A percentile compares a stretch with the other conserved stretches of the same genome.
These are phyloP conservation scores for Amblyraja radiata DNA, from an alignment of 2,797 vertebrate species.

Conservation along the genomic window DNA sequence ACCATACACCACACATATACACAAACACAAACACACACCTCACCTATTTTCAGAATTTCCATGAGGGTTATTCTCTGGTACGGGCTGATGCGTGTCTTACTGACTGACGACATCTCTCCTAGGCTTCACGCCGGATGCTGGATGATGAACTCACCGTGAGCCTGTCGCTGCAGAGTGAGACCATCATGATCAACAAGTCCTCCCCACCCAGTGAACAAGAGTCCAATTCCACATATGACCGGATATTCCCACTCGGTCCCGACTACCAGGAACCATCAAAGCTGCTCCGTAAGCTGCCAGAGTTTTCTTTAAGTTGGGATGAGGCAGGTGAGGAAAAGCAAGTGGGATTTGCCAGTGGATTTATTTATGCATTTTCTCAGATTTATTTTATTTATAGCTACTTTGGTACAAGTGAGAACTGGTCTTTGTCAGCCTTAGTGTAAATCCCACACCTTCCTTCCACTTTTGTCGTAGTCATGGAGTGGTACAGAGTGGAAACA, in stretches of 20 bases:
- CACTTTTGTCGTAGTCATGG: background rate
- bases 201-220: conserved; percentile 76
- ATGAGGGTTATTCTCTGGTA: background rate
- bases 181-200: conserved; percentile 82
- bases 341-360: background rate
- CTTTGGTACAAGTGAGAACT: background rate
- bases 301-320: conserved; percentile 73
- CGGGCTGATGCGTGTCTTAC: background rate
- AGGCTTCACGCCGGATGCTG: conserved; percentile 90
- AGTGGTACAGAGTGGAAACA: too few relatives aligned
- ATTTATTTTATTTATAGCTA: background rate
- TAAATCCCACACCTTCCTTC: background rate
- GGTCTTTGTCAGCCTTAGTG: background rate
- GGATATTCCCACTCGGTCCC: conserved; percentile 85
- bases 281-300: conserved; percentile 82
- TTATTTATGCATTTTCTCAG: background rate
- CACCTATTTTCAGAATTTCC: too few relatives aligned
- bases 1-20: too few relatives aligned
- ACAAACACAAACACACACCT: too few relatives aligned
- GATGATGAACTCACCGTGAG: conserved; percentile 93
- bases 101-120: conserved; percentile 45
- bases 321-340: conserved; percentile 66
- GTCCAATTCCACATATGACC: conserved; percentile 85
- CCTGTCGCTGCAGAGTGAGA: conserved; percentile 91
- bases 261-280: conserved; percentile 95